A percentile compares a stretch with the other conserved stretches of the same genome.
Conservation (phyloP, 1,140 invertebrate species). For the Temnothorax longispinosus region DNA sequence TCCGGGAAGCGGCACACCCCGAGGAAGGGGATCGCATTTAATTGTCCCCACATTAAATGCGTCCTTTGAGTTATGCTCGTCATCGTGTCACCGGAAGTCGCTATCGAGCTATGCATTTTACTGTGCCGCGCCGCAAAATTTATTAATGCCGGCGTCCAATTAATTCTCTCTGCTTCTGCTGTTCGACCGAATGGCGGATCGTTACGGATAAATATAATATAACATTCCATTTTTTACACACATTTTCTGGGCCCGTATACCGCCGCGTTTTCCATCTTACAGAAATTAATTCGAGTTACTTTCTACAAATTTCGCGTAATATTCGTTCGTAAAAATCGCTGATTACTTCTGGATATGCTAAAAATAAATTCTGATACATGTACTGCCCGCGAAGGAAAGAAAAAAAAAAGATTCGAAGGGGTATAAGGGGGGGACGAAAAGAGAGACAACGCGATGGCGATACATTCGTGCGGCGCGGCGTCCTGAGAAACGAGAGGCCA, state of each 20-base stretch:
- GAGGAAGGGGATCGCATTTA: slow-evolving; percentile 75
- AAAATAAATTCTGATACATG: not conserved
- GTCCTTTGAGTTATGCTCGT: slow-evolving; percentile 74
- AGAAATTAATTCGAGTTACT: slow-evolving; percentile 5
- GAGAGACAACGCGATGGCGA: not conserved
- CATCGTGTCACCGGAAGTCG: slow-evolving; percentile 69
- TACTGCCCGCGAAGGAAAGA: not conserved
- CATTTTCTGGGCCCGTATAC: not conserved
- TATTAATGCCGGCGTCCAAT: slow-evolving; percentile 60
- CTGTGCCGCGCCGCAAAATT: slow-evolving; percentile 47
- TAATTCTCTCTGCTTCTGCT: slow-evolving; percentile 31
- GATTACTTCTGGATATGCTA: not conserved
- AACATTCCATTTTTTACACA: slow-evolving; percentile 16
- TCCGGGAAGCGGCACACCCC: slow-evolving; percentile 23
- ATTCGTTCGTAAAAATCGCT: not conserved
- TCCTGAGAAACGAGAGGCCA: slow-evolving; percentile 79
- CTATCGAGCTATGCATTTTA: slow-evolving; percentile 52
- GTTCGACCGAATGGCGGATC: not conserved
- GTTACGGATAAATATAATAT: slow-evolving; percentile 31
- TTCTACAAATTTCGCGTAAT: not conserved
- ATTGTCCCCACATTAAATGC: slow-evolving; percentile 78
- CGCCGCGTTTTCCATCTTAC: not conserved
- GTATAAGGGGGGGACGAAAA: not conserved
- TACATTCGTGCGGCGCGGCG: not conserved
- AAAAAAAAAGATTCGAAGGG: not conserved